Conservation (phyloP, 1,140 invertebrate genomes). For the Cotesia glomerata region DNA sequence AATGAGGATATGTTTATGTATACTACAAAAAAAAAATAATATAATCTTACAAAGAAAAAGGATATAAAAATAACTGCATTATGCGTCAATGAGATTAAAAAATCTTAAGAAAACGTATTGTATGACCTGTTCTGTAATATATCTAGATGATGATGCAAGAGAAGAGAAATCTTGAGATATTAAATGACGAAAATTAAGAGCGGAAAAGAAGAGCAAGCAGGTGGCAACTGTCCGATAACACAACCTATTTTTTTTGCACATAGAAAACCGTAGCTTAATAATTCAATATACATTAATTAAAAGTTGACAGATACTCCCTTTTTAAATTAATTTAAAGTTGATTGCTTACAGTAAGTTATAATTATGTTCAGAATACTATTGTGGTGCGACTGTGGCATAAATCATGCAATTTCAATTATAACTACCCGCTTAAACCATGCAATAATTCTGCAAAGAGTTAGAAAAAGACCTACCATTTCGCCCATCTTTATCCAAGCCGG, state of each 20-base stretch:
- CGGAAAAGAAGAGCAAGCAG: neutral
- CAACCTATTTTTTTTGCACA: neutral
- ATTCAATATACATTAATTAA: neutral
- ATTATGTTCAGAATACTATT: neutral
- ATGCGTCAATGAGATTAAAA: neutral
- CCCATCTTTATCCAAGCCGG: neutral
- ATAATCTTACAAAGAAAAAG: neutral
- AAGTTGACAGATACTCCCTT: no score
- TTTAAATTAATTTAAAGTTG: neutral
- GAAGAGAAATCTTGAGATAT: neutral
- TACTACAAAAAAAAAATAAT: neutral
- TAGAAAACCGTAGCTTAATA: neutral
- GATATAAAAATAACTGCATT: neutral
- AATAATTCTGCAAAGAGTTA: neutral
- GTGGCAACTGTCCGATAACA: conserved; percentile 3
- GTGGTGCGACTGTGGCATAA: neutral
- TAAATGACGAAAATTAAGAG: conserved; percentile 2
- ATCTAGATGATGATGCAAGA: conserved; percentile 10
- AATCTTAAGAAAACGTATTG: neutral
- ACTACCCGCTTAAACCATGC: conserved; percentile 2
- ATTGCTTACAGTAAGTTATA: neutral
- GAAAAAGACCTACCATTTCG: conserved; percentile 2
- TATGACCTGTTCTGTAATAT: neutral
- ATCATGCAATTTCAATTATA: neutral
- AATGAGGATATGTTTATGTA: no score